Evolutionary conservation across 2,888 invertebrate genomes (phyloP), one percentile per base, ranked within the genome.

Genomic region (Paralinhomoeus sp.): DNA sequence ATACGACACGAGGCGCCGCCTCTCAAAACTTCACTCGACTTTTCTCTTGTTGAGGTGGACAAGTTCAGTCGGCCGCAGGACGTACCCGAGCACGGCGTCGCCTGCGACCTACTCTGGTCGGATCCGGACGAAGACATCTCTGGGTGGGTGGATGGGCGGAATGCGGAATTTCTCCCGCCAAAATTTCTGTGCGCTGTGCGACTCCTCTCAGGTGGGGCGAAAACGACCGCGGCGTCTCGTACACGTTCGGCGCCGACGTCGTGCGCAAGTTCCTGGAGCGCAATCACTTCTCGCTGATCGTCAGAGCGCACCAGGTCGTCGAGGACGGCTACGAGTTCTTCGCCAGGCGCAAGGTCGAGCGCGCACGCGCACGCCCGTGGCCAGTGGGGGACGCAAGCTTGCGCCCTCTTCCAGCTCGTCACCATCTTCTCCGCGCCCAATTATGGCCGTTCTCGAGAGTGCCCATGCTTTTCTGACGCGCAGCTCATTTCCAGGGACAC

Each of bases 241-340:
- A 63, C 55, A 66, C 66, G 33, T 70, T 70, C 55, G 70, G 70
- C 15, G 41, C 37, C 9, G 41, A 44, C 22, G 24, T 44, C 21
- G 41, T 44, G 20, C 35, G 44, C 20, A 18, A 9, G 2, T 44
- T 44, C 20, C 41, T 44, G n/a, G 20, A 21, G 18, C 7, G 24
- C 17, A n/a, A 41, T 27, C 12, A 17, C 17, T 24, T 44, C 21
- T 35, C 41, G 24, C 41, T 46, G 24, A 33, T 46, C 27, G 43
- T 46, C 12, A 20, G 46, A 5, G 46, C 46, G 9, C 46, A 46
- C 15, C 53, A 63, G 61, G 64, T 65, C 40, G 69, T 70, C 20
- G 68, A 69, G 54, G 69, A 69, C 56, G 70, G 70, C 13, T 70
- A 70, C 55, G 66, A 70, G 55, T 70, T 69, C 56, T 70, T 70